Conservation (phyloP, 2,888 invertebrate genomes). For the Endomychus coccineus region DNA sequence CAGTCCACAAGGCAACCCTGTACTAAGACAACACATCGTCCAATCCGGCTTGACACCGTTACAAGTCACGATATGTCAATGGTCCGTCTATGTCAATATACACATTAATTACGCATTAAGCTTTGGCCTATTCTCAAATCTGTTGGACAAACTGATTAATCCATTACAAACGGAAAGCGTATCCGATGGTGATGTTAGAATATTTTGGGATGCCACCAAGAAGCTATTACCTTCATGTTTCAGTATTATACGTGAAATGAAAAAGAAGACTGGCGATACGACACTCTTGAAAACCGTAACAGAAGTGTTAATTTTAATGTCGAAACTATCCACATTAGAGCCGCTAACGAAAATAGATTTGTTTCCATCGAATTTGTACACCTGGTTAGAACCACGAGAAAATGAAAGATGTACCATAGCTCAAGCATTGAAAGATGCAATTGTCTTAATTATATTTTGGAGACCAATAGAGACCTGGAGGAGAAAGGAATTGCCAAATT, state of each 20-base stretch:
- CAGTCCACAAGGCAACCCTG: conserved; percentile 70
- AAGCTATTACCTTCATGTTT: conserved; percentile 72
- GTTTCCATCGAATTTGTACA: conserved; percentile 62
- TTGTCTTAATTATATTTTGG: conserved; percentile 70
- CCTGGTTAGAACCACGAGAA: conserved; percentile 52
- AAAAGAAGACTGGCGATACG: conserved; percentile 69
- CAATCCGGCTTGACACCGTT: conserved; percentile 77
- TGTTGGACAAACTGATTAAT: conserved; percentile 62
- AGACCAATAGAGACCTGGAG: conserved; percentile 57
- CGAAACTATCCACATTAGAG: conserved; percentile 55
- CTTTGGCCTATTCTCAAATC: conserved; percentile 67
- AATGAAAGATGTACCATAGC: conserved; percentile 53
- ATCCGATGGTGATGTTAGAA: conserved; percentile 55
- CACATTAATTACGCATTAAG: conserved; percentile 79
- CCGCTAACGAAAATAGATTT: conserved; percentile 57
- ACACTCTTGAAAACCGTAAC: conserved; percentile 61
- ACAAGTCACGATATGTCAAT: conserved; percentile 66
- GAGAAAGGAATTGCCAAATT: conserved; percentile 62
- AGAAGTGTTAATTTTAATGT: conserved; percentile 66
- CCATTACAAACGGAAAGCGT: conserved; percentile 38
- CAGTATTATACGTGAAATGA: conserved; percentile 64
- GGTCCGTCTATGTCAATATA: conserved; percentile 69
- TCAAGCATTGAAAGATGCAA: conserved; percentile 64
- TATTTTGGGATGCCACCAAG: conserved; percentile 75
- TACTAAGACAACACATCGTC: conserved; percentile 87